These are phyloP conservation scores for Laticauda laticaudata DNA, from an alignment of 2,113 vertebrate genomes.

Conservation along the genomic window DNA sequence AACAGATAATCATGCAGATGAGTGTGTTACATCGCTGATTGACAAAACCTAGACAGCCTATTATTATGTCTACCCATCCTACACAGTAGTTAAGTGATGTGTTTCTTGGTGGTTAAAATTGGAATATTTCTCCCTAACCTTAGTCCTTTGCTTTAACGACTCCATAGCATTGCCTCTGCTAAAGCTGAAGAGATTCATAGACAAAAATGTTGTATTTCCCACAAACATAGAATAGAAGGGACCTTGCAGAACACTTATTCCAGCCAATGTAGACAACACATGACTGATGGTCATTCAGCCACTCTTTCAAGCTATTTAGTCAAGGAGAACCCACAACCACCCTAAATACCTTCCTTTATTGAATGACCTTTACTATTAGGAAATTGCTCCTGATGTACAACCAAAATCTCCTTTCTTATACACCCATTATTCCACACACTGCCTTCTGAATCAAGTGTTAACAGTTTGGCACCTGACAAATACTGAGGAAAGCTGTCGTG, in stretches of 20 bases:
- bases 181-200: neutral
- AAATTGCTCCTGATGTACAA: neutral
- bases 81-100: neutral
- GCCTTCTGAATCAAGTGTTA: neutral
- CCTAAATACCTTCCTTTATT: neutral
- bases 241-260: neutral
- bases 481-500: neutral
- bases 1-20: constrained; percentile 1
- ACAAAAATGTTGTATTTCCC: neutral
- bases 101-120: neutral
- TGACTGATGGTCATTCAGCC: neutral
- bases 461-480: neutral
- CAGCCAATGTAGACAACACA: neutral
- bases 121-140: neutral
- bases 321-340: neutral
- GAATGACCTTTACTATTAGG: neutral
- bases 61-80: neutral
- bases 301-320: neutral
- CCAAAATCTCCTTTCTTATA: neutral
- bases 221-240: neutral
- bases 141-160: neutral
- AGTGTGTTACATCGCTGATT: neutral
- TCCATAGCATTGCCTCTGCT: neutral
- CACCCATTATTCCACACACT: neutral
- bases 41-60: neutral